These are phyloP conservation scores for Drosophila quinaria DNA, from an alignment of 2,888 invertebrate genomes.

Conservation along the genomic window DNA sequence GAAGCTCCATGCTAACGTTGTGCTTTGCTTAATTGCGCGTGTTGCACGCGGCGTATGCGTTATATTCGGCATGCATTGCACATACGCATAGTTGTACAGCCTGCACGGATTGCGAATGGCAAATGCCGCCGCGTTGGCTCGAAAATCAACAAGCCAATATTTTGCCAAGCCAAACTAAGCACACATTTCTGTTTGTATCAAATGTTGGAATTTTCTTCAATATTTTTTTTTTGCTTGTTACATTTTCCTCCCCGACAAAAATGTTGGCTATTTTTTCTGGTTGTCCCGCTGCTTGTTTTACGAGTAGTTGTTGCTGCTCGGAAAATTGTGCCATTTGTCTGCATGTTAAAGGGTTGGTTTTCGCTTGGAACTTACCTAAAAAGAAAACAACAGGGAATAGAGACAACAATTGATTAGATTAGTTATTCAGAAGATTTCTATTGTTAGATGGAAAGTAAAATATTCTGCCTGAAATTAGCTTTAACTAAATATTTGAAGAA, in stretches of 20 bases:
- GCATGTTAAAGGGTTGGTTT: constrained; percentile 23
- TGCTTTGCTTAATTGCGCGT: constrained; percentile 76
- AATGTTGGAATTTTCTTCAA: constrained; percentile 57
- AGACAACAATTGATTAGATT: constrained; percentile 31
- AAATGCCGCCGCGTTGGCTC: constrained; percentile 22
- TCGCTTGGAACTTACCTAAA: constrained; percentile 54
- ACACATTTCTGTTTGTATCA: constrained; percentile 46
- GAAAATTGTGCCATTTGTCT: constrained; percentile 57
- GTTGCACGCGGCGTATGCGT: constrained; percentile 75
- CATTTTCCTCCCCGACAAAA: constrained; percentile 35
- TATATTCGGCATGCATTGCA: constrained; percentile 54
- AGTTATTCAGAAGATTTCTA: constrained; percentile 22
- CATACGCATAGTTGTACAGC: constrained; percentile 67
- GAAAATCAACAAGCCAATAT: constrained; percentile 68
- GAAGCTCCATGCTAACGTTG: constrained; percentile 63
- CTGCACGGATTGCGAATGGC: constrained; percentile 10
- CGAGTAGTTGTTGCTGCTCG: neutral
- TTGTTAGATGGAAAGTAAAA: constrained; percentile 2
- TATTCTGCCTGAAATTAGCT: neutral
- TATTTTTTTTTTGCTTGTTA: constrained; percentile 9
- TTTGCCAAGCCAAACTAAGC: constrained; percentile 43
- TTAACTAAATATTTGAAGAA: neutral
- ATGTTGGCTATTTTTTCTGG: constrained; percentile 55
- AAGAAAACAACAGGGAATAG: constrained; percentile 21
- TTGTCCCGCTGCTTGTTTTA: constrained; percentile 20